A percentile compares a stretch with the other conserved stretches of the same genome.
These are phyloP conservation scores for Tupaia tana DNA, from an alignment of 2,113 vertebrate species.

Conservation along the genomic window DNA sequence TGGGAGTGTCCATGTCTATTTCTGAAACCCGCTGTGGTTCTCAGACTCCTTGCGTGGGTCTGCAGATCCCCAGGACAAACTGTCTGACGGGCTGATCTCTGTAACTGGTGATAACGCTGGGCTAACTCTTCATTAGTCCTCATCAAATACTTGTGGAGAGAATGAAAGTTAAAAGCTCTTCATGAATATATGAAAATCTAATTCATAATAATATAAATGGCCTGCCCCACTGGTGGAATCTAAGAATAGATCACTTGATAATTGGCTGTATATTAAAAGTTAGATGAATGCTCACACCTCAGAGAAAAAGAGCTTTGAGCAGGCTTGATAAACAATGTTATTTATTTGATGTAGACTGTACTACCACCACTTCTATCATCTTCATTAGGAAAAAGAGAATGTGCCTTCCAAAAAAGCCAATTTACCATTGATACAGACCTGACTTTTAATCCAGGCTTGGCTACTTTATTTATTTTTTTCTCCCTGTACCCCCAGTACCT, in stretches of 20 bases:
- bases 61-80: not conserved
- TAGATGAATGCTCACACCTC: not conserved
- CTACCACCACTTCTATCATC: not conserved
- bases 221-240: not conserved
- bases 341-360: not conserved
- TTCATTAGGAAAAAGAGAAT: not conserved
- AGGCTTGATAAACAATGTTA: not conserved
- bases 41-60: not conserved
- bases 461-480: not conserved
- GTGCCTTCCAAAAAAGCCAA: not conserved
- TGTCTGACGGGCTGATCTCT: not conserved
- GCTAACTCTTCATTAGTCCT: not conserved
- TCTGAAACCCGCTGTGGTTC: not conserved
- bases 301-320: not conserved
- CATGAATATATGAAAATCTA: not conserved
- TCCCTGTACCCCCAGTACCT: not conserved
- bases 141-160: not conserved
- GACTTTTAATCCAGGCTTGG: not conserved
- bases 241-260: not conserved
- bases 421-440: not conserved
- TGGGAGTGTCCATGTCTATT: not conserved
- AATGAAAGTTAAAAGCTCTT: not conserved
- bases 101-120: not conserved
- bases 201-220: not conserved
- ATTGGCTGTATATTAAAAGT: not conserved